Evolutionary conservation across 2,888 invertebrate genomes (phyloP).

Genomic region (Ischnura elegans): DNA sequence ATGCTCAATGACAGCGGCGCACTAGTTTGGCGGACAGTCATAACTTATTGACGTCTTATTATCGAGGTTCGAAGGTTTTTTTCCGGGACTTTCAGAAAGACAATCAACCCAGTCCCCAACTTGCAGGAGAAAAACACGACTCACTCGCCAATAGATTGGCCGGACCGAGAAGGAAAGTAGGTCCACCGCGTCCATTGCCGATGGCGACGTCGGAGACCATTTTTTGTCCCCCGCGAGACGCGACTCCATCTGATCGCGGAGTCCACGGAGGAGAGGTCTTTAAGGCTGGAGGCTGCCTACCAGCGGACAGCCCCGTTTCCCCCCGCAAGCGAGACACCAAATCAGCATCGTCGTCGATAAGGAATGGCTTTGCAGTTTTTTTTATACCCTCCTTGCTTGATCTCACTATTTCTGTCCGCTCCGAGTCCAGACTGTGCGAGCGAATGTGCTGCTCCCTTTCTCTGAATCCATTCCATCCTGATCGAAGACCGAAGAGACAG

Average conservation of each 20-base stretch:
- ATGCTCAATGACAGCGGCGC: background rate
- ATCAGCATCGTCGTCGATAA: background rate
- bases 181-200: background rate
- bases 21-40: background rate
- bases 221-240: background rate
- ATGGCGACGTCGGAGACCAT: background rate
- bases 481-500: background rate
- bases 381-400: background rate
- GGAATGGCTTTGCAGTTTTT: slow-evolving; percentile 4
- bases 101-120: background rate
- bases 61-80: background rate
- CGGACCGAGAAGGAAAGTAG: slow-evolving; percentile 21
- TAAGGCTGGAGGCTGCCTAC: background rate
- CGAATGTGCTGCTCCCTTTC: background rate
- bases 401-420: background rate
- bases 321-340: background rate
- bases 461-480: background rate
- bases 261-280: background rate
- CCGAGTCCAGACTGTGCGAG: background rate
- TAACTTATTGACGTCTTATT: background rate
- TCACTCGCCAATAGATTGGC: background rate
- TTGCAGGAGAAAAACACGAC: background rate
- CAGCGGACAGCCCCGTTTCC: background rate
- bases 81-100: background rate
- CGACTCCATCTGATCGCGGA: background rate